Evolutionary conservation across 2,888 invertebrate species (phyloP), one percentile per base, ranked within the genome.

Genomic region (Caenorhabditis macrosperma): DNA sequence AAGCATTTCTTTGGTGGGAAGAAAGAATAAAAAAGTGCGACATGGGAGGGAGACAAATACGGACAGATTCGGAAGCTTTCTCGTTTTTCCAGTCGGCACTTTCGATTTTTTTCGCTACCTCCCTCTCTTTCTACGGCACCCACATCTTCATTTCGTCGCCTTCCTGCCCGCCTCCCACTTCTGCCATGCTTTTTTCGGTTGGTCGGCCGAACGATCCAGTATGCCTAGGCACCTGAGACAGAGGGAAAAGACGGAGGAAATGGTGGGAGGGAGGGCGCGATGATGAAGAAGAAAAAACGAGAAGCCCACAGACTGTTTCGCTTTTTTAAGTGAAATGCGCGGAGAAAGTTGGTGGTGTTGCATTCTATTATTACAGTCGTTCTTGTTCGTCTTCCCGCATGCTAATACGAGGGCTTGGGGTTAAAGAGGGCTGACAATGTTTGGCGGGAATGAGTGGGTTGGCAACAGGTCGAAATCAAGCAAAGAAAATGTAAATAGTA

Each of bases 201-300:
- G 41, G 35, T 20, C n/a, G 50, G 46, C 33, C 59, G 64, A 74
- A 74, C 74, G 74, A 74, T 74, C 74, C 74, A 74, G 74, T 64
- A 72, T 64, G 63, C 17, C 44, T 57, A 55, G 74, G 64, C 57
- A 44, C n/a, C n/a, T n/a, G n/a, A n/a, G n/a, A n/a, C n/a, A n/a
- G n/a, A n/a, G n/a, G n/a, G n/a, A n/a, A n/a, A n/a, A n/a, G n/a
- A n/a, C n/a, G n/a, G 6, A 33, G 46, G 30, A 54, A 52, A 35
- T 52, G 61, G 28, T 26, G 33, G 46, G 54, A 59, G 50, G 22
- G 38, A 7, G 35, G 20, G 28, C 33, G 22, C 22, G 24, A 38
- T 5, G 15, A 57, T 55, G 22, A 22, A 38, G 7, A n/a, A 24
- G 33, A 57, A 74, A 72, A 72, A 63, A 57, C 57, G 61, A 74